Evolutionary conservation across 1,140 invertebrate genomes (phyloP).

Genomic region (Drosophila malerkotliana): DNA sequence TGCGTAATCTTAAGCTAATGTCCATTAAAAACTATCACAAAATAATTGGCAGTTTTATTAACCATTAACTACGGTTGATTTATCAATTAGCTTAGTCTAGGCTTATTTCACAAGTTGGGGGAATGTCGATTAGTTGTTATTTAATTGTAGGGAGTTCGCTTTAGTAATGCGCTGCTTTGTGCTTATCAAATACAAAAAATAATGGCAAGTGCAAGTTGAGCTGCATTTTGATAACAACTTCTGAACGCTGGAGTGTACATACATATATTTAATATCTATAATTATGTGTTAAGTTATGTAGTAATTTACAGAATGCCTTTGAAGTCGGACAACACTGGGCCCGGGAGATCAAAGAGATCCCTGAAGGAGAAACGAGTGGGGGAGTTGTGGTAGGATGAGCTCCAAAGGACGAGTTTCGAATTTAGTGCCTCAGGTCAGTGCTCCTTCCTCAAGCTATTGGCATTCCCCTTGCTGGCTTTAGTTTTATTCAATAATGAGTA

Average conservation of each 20-base stretch:
- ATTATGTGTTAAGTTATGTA: background rate
- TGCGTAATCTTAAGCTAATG: constrained; percentile 48
- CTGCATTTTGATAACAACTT: constrained; percentile 29
- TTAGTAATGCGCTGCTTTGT: constrained; percentile 29
- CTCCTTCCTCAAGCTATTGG: constrained; percentile 36
- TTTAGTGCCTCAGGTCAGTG: constrained; percentile 36
- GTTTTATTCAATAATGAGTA: constrained; percentile 9
- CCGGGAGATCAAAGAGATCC: constrained; percentile 56
- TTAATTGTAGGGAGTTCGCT: constrained; percentile 49
- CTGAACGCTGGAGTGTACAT: constrained; percentile 29
- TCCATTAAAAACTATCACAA: constrained; percentile 79
- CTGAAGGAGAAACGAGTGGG: constrained; percentile 45
- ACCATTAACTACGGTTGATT: constrained; percentile 51
- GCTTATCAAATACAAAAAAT: constrained; percentile 64
- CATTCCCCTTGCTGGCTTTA: constrained; percentile 45
- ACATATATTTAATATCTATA: background rate
- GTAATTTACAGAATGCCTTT: constrained; percentile 23
- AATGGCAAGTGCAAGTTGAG: constrained; percentile 74
- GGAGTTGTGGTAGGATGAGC: constrained; percentile 28
- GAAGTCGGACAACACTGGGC: constrained; percentile 41
- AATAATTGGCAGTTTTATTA: constrained; percentile 81
- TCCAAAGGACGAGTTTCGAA: constrained; percentile 20
- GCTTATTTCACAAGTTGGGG: constrained; percentile 36
- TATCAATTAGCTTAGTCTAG: constrained; percentile 30
- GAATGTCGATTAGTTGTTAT: constrained; percentile 26